Evolutionary conservation across 1,140 invertebrate species (phyloP).

Genomic region (Aphelenchoides besseyi): DNA sequence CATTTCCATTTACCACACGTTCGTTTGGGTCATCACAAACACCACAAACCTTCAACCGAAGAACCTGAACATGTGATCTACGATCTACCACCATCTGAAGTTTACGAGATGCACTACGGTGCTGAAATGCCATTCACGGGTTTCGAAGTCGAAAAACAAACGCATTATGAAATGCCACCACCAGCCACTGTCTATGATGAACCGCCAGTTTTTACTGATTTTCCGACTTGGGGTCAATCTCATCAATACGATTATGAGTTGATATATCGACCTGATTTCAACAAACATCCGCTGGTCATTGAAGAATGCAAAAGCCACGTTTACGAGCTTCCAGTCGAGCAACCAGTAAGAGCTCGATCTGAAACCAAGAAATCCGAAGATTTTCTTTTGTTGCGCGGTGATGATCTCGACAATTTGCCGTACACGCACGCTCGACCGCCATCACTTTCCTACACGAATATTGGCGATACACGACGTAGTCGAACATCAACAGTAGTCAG

Average conservation of each 20-base stretch:
- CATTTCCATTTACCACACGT: too few relatives aligned
- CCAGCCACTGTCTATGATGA: too few relatives aligned
- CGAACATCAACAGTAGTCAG: neutral
- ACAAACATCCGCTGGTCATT: conserved; percentile 5
- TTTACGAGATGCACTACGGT: too few relatives aligned
- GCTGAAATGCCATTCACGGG: too few relatives aligned
- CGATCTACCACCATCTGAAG: too few relatives aligned
- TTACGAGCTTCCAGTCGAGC: neutral
- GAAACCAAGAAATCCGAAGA: conserved; percentile 7
- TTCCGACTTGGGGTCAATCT: neutral
- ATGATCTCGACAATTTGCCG: neutral
- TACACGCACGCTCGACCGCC: neutral
- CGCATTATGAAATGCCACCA: neutral
- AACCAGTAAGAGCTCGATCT: neutral
- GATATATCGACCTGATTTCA: neutral
- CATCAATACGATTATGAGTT: neutral
- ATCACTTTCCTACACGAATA: neutral
- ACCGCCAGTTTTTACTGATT: neutral
- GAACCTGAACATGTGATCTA: too few relatives aligned
- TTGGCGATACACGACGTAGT: neutral
- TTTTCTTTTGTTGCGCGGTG: neutral
- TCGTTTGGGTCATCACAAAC: too few relatives aligned
- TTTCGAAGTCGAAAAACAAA: too few relatives aligned
- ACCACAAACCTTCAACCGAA: too few relatives aligned
- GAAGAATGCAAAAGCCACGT: neutral